Conservation (phyloP, 2,113 vertebrate genomes). For the Salvelinus alpinus region DNA sequence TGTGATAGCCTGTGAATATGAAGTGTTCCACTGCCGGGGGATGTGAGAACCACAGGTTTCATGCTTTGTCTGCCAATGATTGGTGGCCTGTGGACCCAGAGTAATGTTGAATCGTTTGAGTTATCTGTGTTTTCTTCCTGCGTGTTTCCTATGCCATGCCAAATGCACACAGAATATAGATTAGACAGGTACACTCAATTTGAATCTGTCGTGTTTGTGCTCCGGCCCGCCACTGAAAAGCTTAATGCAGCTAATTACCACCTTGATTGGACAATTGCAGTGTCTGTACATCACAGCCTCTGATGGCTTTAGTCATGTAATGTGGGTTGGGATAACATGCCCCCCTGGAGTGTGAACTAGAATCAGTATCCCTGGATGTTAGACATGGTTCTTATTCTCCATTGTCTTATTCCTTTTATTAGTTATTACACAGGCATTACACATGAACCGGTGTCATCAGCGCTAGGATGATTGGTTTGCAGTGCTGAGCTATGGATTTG, state of each 20-base stretch:
- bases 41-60: conserved; percentile 58
- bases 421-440: neutral
- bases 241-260: conserved; percentile 51
- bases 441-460: neutral
- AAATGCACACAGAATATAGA: conserved; percentile 40
- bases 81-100: conserved; percentile 33
- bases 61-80: conserved; percentile 20
- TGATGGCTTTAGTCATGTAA: conserved; percentile 48
- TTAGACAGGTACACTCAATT: conserved; percentile 23
- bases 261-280: conserved; percentile 49
- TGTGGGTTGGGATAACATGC: conserved; percentile 30
- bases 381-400: conserved; percentile 13
- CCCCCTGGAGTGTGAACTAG: conserved; percentile 29
- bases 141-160: neutral
- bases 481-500: neutral
- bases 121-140: conserved; percentile 8
- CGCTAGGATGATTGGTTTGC: neutral
- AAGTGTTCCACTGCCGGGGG: conserved; percentile 20
- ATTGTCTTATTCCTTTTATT: neutral
- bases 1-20: conserved; percentile 10
- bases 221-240: conserved; percentile 26
- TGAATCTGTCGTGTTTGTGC: conserved; percentile 21
- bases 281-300: conserved; percentile 37
- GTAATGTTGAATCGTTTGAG: conserved; percentile 16
- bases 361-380: conserved; percentile 18